Evolutionary conservation across 1,140 invertebrate genomes (phyloP).

Genomic region (Bombus terrestris): DNA sequence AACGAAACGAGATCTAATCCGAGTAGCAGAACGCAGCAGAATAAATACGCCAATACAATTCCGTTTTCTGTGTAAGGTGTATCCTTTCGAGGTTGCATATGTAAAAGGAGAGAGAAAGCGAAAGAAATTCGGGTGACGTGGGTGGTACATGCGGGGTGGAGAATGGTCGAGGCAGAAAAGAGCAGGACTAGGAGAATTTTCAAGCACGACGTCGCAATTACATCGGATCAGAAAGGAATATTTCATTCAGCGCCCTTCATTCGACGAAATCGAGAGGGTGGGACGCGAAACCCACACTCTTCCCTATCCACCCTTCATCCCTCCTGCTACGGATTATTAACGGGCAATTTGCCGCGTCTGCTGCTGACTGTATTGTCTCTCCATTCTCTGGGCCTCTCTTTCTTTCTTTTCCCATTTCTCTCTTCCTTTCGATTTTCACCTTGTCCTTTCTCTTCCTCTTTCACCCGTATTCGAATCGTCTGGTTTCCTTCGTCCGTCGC

Average conservation of each 20-base stretch:
- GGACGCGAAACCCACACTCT: slow-evolving; percentile 27
- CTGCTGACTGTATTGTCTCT: slow-evolving; percentile 82
- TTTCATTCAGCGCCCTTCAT: slow-evolving; percentile 73
- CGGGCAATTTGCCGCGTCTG: slow-evolving; percentile 82
- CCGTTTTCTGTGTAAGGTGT: too few relatives aligned
- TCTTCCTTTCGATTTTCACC: neutral
- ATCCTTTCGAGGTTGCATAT: too few relatives aligned
- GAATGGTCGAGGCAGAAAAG: slow-evolving; percentile 34
- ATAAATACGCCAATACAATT: too few relatives aligned
- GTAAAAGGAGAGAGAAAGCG: slow-evolving; percentile 26
- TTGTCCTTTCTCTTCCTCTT: slow-evolving; percentile 6
- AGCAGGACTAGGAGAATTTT: slow-evolving; percentile 62
- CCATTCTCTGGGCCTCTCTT: slow-evolving; percentile 65
- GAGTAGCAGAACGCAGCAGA: too few relatives aligned
- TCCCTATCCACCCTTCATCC: slow-evolving; percentile 36
- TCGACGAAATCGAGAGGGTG: slow-evolving; percentile 65
- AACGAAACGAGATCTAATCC: too few relatives aligned
- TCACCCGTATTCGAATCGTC: slow-evolving; percentile 47
- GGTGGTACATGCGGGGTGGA: neutral
- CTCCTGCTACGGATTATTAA: slow-evolving; percentile 79
- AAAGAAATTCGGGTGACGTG: neutral
- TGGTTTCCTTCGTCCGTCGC: neutral
- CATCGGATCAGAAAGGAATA: slow-evolving; percentile 81
- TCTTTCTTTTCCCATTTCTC: slow-evolving; percentile 45
- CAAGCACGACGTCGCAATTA: slow-evolving; percentile 76